Conservation (phyloP, 2,888 invertebrate species). For the Merodon equestris region DNA sequence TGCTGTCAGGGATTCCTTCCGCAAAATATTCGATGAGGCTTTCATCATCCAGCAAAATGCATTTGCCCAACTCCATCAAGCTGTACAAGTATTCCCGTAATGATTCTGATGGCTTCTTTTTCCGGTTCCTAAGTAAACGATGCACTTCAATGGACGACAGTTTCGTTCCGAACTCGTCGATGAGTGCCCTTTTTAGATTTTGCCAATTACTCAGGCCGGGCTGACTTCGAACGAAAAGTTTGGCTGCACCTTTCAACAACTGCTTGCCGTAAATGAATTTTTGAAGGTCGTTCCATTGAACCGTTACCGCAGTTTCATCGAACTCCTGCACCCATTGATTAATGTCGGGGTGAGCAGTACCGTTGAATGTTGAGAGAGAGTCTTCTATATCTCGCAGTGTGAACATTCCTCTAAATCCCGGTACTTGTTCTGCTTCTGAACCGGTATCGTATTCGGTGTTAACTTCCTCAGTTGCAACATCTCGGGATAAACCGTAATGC, state of each 20-base stretch:
- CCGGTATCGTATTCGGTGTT: background rate
- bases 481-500: slow-evolving; percentile 6
- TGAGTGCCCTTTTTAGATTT: background rate
- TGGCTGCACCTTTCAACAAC: slow-evolving; percentile 52
- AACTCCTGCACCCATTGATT: slow-evolving; percentile 53
- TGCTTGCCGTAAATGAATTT: slow-evolving; percentile 57
- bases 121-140: slow-evolving; percentile 39
- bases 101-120: slow-evolving; percentile 39
- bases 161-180: slow-evolving; percentile 43
- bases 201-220: background rate
- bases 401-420: slow-evolving; percentile 23
- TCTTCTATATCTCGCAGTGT: slow-evolving; percentile 52
- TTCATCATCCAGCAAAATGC: slow-evolving; percentile 39
- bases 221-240: slow-evolving; percentile 54
- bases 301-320: slow-evolving; percentile 41
- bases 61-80: background rate
- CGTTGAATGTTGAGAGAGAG: slow-evolving; percentile 40
- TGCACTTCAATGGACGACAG: slow-evolving; percentile 52
- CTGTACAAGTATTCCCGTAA: slow-evolving; percentile 39
- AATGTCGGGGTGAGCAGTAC: slow-evolving; percentile 33
- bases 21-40: slow-evolving; percentile 45
- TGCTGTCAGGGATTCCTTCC: slow-evolving; percentile 30
- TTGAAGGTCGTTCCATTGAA: slow-evolving; percentile 47
- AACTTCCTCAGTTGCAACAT: background rate
- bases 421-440: background rate